Evolutionary conservation across 1,140 invertebrate genomes (phyloP), one percentile per base, ranked within the genome.

Genomic region (Mercenaria mercenaria): DNA sequence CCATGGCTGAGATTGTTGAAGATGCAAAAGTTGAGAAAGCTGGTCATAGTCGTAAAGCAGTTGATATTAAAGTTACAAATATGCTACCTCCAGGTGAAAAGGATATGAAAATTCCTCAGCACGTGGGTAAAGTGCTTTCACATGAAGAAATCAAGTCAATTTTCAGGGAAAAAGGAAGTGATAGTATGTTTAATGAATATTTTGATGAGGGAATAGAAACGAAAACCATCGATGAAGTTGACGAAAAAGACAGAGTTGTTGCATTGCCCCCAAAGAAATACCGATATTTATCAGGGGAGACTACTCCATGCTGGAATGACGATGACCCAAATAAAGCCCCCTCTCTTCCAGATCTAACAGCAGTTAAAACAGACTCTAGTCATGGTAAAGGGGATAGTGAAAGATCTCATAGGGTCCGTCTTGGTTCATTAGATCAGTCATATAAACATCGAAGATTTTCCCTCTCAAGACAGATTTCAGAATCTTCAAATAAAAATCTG

Each of bases 181-280:
- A 91, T 69, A 95, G 94, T 77, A 94, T 94, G 89, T 94, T 94
- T 91, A 93, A 95, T 84, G 94, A 94, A 88, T 95, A 95, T 81
- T 94, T 94, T 92, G 92, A 92, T 32, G 92, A 92, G 13, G 88
- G 80, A 34, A 91, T 91, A 13, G 92, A 93, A 89, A 90, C 87
- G 13, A 93, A 94, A 86, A 93, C 93, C 0, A 94, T 94, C 67
- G 94, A 94, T 91, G 92, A 94, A 39, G 26, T 93, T 29, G 91
- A 91, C 39, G 90, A 89, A 50, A 91, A 91, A 26, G 91, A 93
- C 52, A n/a, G 86, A 47, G 89, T 94, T 29, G 76, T 92, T 41
- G 79, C 82, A 32, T 50, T 89, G 32, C 79, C 64, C 2, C 11
- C 29, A 1, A 23, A 32, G 13, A 81, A 82, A 82, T 47, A 81